Evolutionary conservation across 2,113 vertebrate species (phyloP).

Genomic region (Zeus faber): DNA sequence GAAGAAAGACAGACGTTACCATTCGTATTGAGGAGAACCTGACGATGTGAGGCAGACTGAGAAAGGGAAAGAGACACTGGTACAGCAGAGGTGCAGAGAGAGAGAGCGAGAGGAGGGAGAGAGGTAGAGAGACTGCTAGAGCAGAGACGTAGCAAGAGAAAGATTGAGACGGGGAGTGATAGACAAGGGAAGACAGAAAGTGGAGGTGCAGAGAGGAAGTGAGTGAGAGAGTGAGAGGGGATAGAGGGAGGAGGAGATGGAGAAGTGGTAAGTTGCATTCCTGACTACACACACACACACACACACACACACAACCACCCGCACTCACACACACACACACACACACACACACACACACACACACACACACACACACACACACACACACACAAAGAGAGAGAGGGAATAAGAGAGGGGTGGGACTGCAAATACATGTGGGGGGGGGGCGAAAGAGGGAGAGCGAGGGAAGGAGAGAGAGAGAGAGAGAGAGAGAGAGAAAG

Average conservation of each 20-base stretch:
- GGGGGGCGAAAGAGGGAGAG: neutral
- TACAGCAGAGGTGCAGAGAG: neutral
- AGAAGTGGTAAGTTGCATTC: slow-evolving; percentile 61
- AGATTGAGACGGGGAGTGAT: neutral
- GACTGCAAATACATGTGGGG: too few species aligned
- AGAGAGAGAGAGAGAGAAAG: slow-evolving; percentile 17
- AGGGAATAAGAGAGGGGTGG: neutral
- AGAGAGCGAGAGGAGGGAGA: neutral
- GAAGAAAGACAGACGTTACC: neutral
- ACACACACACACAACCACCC: slow-evolving; percentile 22
- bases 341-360: slow-evolving; percentile 30
- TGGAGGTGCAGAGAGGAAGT: slow-evolving; percentile 3
- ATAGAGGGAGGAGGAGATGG: neutral
- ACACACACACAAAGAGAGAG: neutral
- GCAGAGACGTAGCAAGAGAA: neutral
- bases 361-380: neutral
- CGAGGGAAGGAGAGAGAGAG: slow-evolving; percentile 1
- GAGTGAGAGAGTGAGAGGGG: slow-evolving; percentile 13
- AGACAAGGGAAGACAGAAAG: neutral
- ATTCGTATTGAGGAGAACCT: neutral
- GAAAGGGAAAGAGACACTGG: neutral
- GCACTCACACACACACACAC: slow-evolving; percentile 29
- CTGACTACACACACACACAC: slow-evolving; percentile 49
- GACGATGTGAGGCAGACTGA: neutral
- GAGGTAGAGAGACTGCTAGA: neutral